Evolutionary conservation across 2,113 vertebrate genomes (phyloP).

Genomic region (Tupaia tana): DNA sequence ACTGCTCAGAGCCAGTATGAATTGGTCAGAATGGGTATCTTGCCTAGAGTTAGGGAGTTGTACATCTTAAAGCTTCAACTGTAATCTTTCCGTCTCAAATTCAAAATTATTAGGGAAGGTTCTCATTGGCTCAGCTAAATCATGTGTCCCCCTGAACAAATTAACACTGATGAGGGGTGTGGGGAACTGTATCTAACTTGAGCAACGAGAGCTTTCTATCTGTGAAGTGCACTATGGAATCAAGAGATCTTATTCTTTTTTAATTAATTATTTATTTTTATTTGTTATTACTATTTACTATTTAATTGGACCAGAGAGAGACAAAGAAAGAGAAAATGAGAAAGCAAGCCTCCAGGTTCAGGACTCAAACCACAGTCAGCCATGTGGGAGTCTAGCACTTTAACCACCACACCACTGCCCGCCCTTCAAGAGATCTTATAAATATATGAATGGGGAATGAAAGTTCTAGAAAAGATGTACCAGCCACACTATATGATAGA

Average conservation of each 20-base stretch:
- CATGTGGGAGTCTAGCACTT: no score
- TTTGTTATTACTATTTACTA: no score
- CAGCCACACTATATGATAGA: not conserved
- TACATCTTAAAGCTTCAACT: not conserved
- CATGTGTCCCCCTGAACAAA: not conserved
- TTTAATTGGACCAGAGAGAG: no score
- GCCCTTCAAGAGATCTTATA: not conserved
- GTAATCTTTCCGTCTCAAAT: not conserved
- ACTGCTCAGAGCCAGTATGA: no score
- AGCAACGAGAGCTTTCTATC: not conserved
- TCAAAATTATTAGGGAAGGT: slow-evolving; percentile 9
- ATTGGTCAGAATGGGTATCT: no score
- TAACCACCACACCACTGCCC: no score
- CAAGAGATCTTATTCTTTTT: not conserved
- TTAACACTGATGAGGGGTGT: not conserved
- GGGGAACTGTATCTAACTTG: not conserved
- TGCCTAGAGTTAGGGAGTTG: not conserved
- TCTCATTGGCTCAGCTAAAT: slow-evolving; percentile 4
- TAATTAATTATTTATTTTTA: no score
- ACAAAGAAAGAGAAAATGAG: no score
- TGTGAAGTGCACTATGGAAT: not conserved
- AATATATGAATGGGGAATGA: not conserved
- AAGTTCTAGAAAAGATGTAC: slow-evolving; percentile 21
- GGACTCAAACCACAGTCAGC: no score
- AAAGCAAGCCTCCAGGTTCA: no score